phyloP scores from a whole-genome alignment of 2,888 invertebrate genomes.

The Phytoseiulus persimilis region DNA sequence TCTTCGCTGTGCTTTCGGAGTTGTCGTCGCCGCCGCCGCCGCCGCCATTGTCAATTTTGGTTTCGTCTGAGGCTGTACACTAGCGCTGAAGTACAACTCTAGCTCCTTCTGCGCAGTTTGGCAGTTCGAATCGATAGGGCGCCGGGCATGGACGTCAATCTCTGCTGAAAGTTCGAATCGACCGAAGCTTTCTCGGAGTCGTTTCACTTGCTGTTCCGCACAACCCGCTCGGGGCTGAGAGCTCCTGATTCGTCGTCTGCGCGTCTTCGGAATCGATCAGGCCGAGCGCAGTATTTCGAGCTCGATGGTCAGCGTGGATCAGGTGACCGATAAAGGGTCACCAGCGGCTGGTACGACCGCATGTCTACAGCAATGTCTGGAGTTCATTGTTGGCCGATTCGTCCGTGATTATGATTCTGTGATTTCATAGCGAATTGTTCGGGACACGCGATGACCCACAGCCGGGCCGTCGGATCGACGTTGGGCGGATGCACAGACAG shows the following conservation, averaged over 20 bases:
- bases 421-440: not conserved
- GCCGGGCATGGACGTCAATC: too few relatives aligned
- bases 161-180: too few relatives aligned
- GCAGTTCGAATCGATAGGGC: too few relatives aligned
- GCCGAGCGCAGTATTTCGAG: too few relatives aligned
- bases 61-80: not conserved
- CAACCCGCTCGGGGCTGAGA: too few relatives aligned
- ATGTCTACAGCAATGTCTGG: not conserved
- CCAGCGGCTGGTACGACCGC: not conserved
- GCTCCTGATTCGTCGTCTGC: too few relatives aligned
- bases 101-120: too few relatives aligned
- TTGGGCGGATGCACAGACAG: not conserved
- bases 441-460: not conserved
- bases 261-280: too few relatives aligned
- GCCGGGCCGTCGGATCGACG: not conserved
- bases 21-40: not conserved
- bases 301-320: not conserved
- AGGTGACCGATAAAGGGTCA: not conserved
- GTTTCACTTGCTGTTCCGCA: too few relatives aligned
- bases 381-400: not conserved
- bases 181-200: too few relatives aligned
- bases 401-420: not conserved
- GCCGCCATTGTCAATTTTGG: not conserved
- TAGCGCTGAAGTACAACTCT: not conserved
- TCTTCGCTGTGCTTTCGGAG: not conserved